These are phyloP conservation scores for Podiceps cristatus DNA, from an alignment of 2,113 vertebrate species.

Conservation along the genomic window DNA sequence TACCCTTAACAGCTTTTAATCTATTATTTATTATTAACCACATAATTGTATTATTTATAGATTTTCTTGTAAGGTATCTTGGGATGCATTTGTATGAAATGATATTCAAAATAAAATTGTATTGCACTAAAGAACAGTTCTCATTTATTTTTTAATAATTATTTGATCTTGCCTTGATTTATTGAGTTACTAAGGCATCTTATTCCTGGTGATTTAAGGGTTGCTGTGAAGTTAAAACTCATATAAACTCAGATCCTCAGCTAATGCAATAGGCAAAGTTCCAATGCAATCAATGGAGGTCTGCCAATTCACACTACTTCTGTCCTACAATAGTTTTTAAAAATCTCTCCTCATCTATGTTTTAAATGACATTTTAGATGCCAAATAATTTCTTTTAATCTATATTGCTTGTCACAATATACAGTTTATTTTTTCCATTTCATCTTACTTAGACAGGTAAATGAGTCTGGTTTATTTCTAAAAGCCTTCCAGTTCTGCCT, in stretches of 20 bases:
- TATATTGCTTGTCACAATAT: not conserved
- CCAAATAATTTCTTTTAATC: conserved; percentile 29
- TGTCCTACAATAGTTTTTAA: not conserved
- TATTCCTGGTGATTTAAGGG: conserved; percentile 59
- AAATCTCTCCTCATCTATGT: not conserved
- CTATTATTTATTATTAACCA: conserved; percentile 58
- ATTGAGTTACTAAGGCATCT: conserved; percentile 44
- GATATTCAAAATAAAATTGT: conserved; percentile 34
- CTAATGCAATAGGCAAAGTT: conserved; percentile 53
- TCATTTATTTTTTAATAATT: conserved; percentile 70
- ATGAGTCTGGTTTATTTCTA: conserved; percentile 32
- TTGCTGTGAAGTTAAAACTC: conserved; percentile 37
- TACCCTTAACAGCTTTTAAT: conserved; percentile 34
- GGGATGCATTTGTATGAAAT: conserved; percentile 30
- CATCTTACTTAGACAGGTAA: conserved; percentile 21
- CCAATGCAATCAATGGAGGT: conserved; percentile 34
- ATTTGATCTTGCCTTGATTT: conserved; percentile 59
- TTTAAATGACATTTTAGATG: conserved; percentile 29
- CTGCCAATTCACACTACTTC: conserved; percentile 33
- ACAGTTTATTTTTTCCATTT: conserved; percentile 27
- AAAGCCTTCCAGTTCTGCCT: not conserved
- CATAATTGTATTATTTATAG: conserved; percentile 58
- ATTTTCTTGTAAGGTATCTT: conserved; percentile 11
- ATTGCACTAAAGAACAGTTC: conserved; percentile 27
- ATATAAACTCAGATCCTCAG: conserved; percentile 28